Base-by-base conservation (phyloP, 2,888 invertebrate genomes). In the Ophioninae sp. region DNA sequence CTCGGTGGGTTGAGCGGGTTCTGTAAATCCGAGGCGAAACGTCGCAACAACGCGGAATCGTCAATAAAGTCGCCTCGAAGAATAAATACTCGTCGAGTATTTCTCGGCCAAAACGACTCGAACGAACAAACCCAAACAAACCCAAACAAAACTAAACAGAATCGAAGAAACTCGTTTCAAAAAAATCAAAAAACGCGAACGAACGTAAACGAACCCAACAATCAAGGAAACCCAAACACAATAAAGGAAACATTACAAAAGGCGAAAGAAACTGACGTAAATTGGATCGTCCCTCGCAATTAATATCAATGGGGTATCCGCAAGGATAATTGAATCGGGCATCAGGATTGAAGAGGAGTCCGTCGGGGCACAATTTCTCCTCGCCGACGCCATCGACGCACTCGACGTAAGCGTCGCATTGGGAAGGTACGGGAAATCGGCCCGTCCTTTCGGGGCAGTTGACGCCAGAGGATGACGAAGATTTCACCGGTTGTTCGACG, bases 271-370 rank as follows among this genome's bases (percentile, higher is more conserved):
- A 88, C 93, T 92, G 65, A 93, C 93, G 93, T 67, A 89, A 93
- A 44, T 94, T 93, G 6, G 95, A 94, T 86, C 97, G 94, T 87
- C 95, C 96, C 3, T 94, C 94, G 90, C 98, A 98, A 85, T 96
- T 94, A 7, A 97, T 96, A 87, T 97, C 97, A 83, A 96, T 96
- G 72, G 97, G 97, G 93, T 97, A 98, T 88, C 96, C 96, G 90
- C 98, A 98, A 2, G 97, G 97, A 90, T 96, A 97, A 21, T 94
- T 94, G 81, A 95, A 95, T 30, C 95, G 95, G 2, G 94, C 93
- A 69, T 96, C 95, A 6, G 96, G 95, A 90, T 97, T 97, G 93
- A 96, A 97, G 0, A 96, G 94, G 23, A 97, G 94, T 59, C 97
- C 97, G 89, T 98, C 97, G 0, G 97, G 96, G 86, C 98, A 98